A percentile compares a stretch with the other conserved stretches of the same genome.
phyloP scores from a whole-genome alignment of 1,140 invertebrate species.

The Monochamus saltuarius region DNA sequence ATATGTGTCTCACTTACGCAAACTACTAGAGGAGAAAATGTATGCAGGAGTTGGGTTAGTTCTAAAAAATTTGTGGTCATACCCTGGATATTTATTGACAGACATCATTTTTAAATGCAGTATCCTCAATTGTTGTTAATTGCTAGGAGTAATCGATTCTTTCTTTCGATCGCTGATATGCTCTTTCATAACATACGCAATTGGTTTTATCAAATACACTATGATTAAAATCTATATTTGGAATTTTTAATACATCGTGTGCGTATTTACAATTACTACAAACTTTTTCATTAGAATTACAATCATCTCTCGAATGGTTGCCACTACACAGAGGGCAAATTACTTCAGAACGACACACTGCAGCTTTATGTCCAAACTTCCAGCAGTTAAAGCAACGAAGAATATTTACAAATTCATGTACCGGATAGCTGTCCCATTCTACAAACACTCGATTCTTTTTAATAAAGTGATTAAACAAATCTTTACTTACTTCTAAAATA shows the following conservation, averaged over 20 bases:
- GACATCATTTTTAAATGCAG: neutral
- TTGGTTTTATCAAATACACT: slow-evolving; percentile 2
- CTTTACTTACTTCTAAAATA: neutral
- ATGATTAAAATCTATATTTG: slow-evolving; percentile 12
- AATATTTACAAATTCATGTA: slow-evolving; percentile 9
- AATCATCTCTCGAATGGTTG: neutral
- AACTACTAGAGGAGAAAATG: no score
- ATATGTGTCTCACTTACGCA: no score
- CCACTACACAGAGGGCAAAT: slow-evolving; percentile 9
- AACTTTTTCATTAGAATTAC: slow-evolving; percentile 1
- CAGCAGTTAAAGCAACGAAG: slow-evolving; percentile 19
- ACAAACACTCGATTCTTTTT: slow-evolving; percentile 8
- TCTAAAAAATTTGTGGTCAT: no score
- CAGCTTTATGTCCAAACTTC: slow-evolving; percentile 15
- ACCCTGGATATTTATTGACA: neutral
- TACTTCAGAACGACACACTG: slow-evolving; percentile 5
- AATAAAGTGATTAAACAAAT: slow-evolving; percentile 2
- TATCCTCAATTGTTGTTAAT: neutral
- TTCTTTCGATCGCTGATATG: no score
- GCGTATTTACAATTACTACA: slow-evolving; percentile 20
- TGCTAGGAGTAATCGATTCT: no score
- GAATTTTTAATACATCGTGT: slow-evolving; percentile 7
- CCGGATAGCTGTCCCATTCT: slow-evolving; percentile 12
- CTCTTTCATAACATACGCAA: no score
- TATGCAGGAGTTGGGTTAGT: no score